These are phyloP conservation scores for Sciurus carolinensis DNA, from an alignment of 2,797 vertebrate species.

Conservation along the genomic window DNA sequence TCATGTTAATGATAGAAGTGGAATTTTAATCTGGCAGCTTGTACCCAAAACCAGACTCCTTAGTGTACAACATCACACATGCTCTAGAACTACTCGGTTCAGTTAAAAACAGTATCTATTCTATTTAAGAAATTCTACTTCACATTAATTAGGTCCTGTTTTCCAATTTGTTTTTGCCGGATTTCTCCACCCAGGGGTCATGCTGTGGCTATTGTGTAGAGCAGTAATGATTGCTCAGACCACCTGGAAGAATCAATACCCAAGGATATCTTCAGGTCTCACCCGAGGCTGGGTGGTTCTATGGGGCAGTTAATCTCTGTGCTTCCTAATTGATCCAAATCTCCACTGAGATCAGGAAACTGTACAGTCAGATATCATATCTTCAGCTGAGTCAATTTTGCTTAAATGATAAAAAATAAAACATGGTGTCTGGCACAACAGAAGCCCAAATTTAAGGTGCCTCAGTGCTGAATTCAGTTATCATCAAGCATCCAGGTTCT, in stretches of 20 bases:
- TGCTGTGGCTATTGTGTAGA: background rate
- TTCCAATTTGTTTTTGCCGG: slow-evolving; percentile 26
- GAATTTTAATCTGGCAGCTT: background rate
- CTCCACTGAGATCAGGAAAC: background rate
- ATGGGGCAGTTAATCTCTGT: background rate
- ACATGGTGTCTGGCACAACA: background rate
- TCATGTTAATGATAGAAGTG: background rate
- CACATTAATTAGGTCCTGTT: slow-evolving; percentile 16
- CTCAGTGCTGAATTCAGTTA: background rate
- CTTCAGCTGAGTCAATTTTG: background rate
- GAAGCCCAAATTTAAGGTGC: background rate
- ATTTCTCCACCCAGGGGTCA: slow-evolving; percentile 1
- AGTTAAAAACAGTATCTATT: slow-evolving; percentile 20
- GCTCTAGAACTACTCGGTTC: background rate
- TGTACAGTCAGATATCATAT: background rate
- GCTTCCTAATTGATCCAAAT: slow-evolving; percentile 38
- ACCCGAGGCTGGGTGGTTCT: background rate
- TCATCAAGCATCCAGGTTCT: background rate
- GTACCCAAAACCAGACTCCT: background rate
- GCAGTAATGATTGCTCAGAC: background rate
- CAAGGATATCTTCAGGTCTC: background rate
- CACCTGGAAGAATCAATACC: background rate
- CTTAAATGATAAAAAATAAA: background rate
- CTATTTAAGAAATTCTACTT: slow-evolving; percentile 50
- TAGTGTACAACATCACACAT: background rate